phyloP scores from a whole-genome alignment of 2,888 invertebrate species.

The Drosophila fungiperda region DNA sequence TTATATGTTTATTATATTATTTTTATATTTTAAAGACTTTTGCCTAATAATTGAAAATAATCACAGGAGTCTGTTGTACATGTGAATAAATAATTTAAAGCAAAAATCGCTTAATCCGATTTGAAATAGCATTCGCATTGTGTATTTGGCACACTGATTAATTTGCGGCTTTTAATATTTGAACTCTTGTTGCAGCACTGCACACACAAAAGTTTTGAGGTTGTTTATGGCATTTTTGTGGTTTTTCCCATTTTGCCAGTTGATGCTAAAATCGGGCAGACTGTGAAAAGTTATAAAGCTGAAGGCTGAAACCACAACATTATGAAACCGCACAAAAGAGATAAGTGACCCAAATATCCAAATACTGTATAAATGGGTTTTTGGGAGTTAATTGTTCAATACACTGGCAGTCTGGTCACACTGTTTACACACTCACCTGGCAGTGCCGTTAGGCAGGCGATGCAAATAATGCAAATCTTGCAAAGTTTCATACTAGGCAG shows the following conservation, averaged over 20 bases:
- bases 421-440: slow-evolving; percentile 62
- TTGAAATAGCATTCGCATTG: not conserved
- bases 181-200: not conserved
- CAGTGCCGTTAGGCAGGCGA: slow-evolving; percentile 54
- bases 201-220: slow-evolving; percentile 28
- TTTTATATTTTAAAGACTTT: not conserved
- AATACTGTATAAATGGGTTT: not conserved
- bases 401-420: slow-evolving; percentile 4
- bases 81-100: not conserved
- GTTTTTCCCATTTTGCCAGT: slow-evolving; percentile 15
- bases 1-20: too few species aligned
- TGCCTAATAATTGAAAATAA: not conserved
- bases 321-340: slow-evolving; percentile 47
- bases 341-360: slow-evolving; percentile 20
- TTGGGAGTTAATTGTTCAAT: slow-evolving; percentile 5
- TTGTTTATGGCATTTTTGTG: slow-evolving; percentile 43
- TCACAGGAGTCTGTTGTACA: not conserved
- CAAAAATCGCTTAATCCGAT: not conserved
- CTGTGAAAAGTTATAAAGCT: slow-evolving; percentile 1
- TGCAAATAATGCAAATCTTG: slow-evolving; percentile 43
- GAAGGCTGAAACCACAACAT: slow-evolving; percentile 43
- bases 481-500: slow-evolving; percentile 44
- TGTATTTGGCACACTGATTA: slow-evolving; percentile 18
- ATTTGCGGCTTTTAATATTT: slow-evolving; percentile 38
- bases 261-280: not conserved